These are phyloP conservation scores for Istiophorus platypterus DNA, from an alignment of 2,113 vertebrate species.

Conservation along the genomic window DNA sequence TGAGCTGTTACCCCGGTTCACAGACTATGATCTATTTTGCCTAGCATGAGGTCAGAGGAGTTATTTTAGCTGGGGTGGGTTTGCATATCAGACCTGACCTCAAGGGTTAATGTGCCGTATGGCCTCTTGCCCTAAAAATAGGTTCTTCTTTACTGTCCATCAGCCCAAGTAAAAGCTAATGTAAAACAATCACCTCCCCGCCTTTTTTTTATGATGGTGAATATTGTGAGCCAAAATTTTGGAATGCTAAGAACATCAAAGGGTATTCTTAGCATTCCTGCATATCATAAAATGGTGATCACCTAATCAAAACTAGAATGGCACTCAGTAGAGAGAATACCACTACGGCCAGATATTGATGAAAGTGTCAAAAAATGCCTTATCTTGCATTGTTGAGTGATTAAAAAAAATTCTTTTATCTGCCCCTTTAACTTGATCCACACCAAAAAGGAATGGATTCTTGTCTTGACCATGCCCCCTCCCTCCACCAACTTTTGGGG, in stretches of 20 bases:
- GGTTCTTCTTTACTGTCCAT: conserved; percentile 4
- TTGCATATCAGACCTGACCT: conserved; percentile 64
- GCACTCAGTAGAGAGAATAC: too few species aligned
- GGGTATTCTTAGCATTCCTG: neutral
- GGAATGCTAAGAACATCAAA: too few species aligned
- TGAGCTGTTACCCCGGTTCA: conserved; percentile 32
- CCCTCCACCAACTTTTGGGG: too few species aligned
- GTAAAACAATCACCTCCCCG: neutral
- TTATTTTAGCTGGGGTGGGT: conserved; percentile 57
- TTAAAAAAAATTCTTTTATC: too few species aligned
- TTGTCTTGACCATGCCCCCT: too few species aligned
- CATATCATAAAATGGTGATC: neutral
- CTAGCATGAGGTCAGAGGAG: conserved; percentile 60
- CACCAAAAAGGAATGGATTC: too few species aligned
- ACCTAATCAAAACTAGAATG: too few species aligned
- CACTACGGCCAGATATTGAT: too few species aligned
- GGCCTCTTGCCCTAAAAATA: conserved; percentile 64
- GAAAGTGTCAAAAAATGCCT: too few species aligned
- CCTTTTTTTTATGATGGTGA: conserved; percentile 4
- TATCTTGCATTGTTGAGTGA: too few species aligned
- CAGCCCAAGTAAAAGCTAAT: neutral
- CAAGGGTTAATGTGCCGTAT: conserved; percentile 61
- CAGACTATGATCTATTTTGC: conserved; percentile 55
- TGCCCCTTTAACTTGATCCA: too few species aligned
- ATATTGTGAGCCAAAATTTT: neutral